Base-by-base conservation (phyloP, 2,113 vertebrate genomes). In the Nematolebias whitei region DNA sequence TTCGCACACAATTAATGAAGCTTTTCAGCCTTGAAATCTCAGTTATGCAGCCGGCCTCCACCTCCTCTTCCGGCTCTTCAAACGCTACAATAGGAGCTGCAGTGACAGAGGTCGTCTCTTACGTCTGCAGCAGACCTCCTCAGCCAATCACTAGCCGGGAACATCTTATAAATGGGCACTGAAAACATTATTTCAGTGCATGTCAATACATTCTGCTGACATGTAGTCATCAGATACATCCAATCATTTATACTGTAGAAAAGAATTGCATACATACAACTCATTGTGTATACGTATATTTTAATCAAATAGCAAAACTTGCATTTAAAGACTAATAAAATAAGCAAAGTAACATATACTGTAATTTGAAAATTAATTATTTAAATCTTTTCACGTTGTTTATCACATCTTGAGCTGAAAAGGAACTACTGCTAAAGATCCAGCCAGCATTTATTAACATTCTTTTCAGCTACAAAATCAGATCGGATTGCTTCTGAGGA, bases 21-120 rank as follows among this genome's bases (percentile, higher is more conserved):
- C 45, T 40, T 70, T 84, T 84, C 69, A 80, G 67, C 76, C 72
- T 76, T 78, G 67, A 76, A 72, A 78, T 74, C 70, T 73, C 47
- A 20, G 62, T 51, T 49, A 72, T 84, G 73, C 71, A 63, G 59
- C 49, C 22, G 20, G 51, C 68, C 63, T 74, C 72, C 54, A 20
- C 78, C 78, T 85, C 87, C 79, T 77, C 80, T 72, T 85, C 76
- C 85, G 61, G 67, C 74, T 82, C 76, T 70, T 40, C 41, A 69
- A 51, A 57, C 35, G 13, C 32, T 16, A 79, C 76, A 87, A 82
- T 55, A 45, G 40, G 24, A 67, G 40, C 64, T 9, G 22, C 51
- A 66, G 78, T 20, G 47, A 24, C 60, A 39, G 67, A 88, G 64
- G 71, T 75, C 39, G 49, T 68, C 52, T 79, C 62, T 87, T 83